phyloP scores from a whole-genome alignment of 1,140 invertebrate genomes.

The Drosophila nebulosa region DNA sequence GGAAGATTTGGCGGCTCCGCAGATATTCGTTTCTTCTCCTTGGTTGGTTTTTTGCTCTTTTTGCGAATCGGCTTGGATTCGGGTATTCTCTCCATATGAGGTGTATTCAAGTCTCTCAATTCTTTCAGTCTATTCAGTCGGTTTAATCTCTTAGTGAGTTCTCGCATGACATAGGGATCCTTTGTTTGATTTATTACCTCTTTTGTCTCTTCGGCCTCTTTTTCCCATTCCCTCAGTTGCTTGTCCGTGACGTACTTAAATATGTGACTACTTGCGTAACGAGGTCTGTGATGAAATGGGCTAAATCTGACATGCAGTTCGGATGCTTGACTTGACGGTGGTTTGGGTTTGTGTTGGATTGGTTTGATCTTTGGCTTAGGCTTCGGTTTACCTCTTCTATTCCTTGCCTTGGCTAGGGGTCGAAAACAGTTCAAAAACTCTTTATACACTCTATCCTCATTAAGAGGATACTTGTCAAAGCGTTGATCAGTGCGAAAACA shows the following conservation, averaged over 20 bases:
- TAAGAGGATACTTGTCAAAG: neutral
- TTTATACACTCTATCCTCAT: constrained; percentile 8
- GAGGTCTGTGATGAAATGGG: neutral
- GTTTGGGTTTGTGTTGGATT: neutral
- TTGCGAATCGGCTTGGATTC: neutral
- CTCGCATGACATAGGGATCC: constrained; percentile 23
- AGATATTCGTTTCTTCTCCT: neutral
- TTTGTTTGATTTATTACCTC: neutral
- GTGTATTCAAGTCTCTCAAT: no score
- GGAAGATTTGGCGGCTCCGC: neutral
- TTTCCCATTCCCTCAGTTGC: neutral
- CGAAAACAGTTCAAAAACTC: constrained; percentile 37
- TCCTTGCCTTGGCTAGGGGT: neutral
- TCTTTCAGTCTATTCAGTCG: no score
- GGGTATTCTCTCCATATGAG: no score
- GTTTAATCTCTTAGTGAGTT: neutral
- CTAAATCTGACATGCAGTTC: no score
- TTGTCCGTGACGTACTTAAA: neutral
- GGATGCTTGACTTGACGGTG: no score
- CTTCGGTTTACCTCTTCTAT: constrained; percentile 1
- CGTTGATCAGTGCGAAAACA: constrained; percentile 31
- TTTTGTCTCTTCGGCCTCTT: neutral
- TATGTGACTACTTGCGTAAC: neutral
- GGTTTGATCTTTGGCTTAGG: neutral
- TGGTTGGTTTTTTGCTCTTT: neutral